phyloP scores from a whole-genome alignment of 2,888 invertebrate genomes.

The Odontocerum albicorne region DNA sequence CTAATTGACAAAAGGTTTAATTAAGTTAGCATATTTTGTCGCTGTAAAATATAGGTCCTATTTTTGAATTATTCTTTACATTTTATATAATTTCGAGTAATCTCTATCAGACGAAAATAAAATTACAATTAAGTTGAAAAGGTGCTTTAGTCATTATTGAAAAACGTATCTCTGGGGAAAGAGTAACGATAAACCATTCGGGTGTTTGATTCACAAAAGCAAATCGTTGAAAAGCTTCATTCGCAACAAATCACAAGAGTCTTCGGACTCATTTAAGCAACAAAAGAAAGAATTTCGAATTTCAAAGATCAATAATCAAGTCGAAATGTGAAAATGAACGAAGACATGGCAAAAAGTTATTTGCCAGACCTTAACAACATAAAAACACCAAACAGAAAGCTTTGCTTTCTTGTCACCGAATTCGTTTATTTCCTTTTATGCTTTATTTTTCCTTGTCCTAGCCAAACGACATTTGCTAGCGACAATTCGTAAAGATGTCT shows the following conservation, averaged over 20 bases:
- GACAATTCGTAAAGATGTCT: slow-evolving; percentile 20
- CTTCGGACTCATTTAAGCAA: slow-evolving; percentile 22
- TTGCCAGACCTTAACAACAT: too few relatives aligned
- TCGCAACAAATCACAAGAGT: slow-evolving; percentile 24
- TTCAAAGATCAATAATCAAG: too few relatives aligned
- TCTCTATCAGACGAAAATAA: too few relatives aligned
- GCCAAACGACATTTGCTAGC: slow-evolving; percentile 13
- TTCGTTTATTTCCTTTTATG: too few relatives aligned
- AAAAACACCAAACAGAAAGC: too few relatives aligned
- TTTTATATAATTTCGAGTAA: not conserved
- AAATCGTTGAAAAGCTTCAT: slow-evolving; percentile 20
- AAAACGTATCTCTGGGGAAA: not conserved
- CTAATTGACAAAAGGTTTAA: too few relatives aligned
- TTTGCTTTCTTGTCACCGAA: too few relatives aligned
- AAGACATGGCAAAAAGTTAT: too few relatives aligned
- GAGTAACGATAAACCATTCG: slow-evolving; percentile 18
- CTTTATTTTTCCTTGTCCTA: too few relatives aligned
- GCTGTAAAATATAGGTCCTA: not conserved
- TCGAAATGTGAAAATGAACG: too few relatives aligned
- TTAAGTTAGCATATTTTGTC: too few relatives aligned
- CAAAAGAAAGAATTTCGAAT: slow-evolving; percentile 23
- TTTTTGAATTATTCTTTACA: not conserved
- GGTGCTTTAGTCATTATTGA: not conserved
- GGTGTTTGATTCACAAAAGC: slow-evolving; percentile 25
- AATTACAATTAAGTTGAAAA: too few relatives aligned